Percentiles rank a stretch among this genome's conserved stretches.
Evolutionary conservation across 2,113 vertebrate species (phyloP).

Genomic region (Callipepla californica): DNA sequence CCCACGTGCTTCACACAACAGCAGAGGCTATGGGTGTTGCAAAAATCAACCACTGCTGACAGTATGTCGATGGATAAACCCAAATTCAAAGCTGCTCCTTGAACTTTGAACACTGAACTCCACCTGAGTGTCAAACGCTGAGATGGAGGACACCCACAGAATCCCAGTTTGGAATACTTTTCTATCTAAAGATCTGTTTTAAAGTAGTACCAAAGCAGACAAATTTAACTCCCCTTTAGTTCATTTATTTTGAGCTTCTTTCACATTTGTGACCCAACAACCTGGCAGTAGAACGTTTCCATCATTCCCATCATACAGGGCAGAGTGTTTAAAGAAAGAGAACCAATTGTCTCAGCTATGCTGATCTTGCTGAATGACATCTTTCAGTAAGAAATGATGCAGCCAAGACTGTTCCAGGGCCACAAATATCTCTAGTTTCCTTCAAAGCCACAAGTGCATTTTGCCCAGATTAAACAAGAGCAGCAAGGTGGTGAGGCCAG

Average conservation of each 20-base stretch:
- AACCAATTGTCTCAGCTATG: background rate
- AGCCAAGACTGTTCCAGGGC: background rate
- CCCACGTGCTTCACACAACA: conserved; percentile 36
- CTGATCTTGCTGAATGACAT: background rate
- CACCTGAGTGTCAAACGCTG: background rate
- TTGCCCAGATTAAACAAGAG: background rate
- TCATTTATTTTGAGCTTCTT: conserved; percentile 21
- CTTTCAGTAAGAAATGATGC: background rate
- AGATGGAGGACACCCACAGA: background rate
- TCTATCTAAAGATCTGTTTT: background rate
- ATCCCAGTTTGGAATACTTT: background rate
- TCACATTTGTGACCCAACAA: conserved; percentile 23
- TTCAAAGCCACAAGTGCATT: conserved; percentile 2
- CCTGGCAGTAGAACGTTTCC: background rate
- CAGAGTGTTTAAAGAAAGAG: background rate
- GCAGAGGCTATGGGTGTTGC: background rate
- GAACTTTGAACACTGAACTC: background rate
- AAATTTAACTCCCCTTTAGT: background rate
- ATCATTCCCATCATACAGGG: background rate
- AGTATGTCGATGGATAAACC: background rate
- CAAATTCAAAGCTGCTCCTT: background rate
- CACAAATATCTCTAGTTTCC: conserved; percentile 5
- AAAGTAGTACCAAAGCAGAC: conserved; percentile 1
- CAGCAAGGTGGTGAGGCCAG: background rate
- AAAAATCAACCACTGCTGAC: conserved; percentile 11